phyloP scores from a whole-genome alignment of 2,113 vertebrate genomes.

The Rhinogobius similis region DNA sequence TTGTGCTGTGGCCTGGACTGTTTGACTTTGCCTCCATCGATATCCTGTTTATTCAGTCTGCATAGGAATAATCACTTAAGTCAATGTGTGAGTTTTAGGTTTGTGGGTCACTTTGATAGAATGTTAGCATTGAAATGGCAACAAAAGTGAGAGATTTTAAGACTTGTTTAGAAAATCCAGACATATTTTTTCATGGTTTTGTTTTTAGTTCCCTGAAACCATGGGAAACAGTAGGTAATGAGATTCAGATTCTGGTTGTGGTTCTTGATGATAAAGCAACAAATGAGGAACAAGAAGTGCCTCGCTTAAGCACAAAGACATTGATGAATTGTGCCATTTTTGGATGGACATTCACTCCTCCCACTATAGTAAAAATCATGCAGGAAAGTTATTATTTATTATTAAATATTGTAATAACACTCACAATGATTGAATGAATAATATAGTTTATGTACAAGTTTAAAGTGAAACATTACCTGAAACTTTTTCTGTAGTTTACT shows the following conservation, averaged over 20 bases:
- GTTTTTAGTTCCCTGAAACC: background rate
- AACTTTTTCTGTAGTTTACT: no score
- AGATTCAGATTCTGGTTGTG: no score
- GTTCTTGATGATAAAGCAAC: background rate
- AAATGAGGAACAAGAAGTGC: background rate
- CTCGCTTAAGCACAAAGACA: background rate
- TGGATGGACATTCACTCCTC: no score
- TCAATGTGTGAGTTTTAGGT: slow-evolving; percentile 68
- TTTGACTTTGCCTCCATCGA: slow-evolving; percentile 62
- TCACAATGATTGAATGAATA: no score
- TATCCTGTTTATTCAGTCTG: slow-evolving; percentile 77
- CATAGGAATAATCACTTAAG: slow-evolving; percentile 68
- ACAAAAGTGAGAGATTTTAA: background rate
- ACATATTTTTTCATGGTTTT: background rate
- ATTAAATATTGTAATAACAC: no score
- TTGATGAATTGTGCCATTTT: no score
- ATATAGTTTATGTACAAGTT: no score
- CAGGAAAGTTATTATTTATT: no score
- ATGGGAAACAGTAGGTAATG: no score
- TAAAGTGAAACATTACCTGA: no score
- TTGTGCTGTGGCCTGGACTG: slow-evolving; percentile 48
- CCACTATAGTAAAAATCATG: no score
- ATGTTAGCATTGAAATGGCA: slow-evolving; percentile 4
- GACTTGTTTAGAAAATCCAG: background rate
- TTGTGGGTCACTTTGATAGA: slow-evolving; percentile 49